A percentile compares a stretch with the other conserved stretches of the same genome.
Conservation (phyloP, 1,140 invertebrate species). For the Acyrthosiphon pisum region DNA sequence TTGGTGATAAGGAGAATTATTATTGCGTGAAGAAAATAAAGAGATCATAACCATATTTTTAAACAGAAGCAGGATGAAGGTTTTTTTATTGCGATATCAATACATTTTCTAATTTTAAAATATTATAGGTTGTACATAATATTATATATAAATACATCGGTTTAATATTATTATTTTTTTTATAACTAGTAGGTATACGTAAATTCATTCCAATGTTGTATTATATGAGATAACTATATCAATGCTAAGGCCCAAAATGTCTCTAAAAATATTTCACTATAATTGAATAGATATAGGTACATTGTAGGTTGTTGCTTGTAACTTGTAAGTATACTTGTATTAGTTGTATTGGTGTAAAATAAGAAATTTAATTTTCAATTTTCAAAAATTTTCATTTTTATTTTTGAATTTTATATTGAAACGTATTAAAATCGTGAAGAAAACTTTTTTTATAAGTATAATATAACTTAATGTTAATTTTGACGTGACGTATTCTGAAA, state of each 20-base stretch:
- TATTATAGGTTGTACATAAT: neutral
- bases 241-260: neutral
- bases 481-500: neutral
- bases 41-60: constrained; percentile 11
- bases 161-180: neutral
- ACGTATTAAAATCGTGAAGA: neutral
- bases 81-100: neutral
- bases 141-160: too few relatives aligned
- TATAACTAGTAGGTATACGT: neutral
- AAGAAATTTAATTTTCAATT: neutral
- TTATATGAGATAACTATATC: neutral
- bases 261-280: neutral
- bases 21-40: constrained; percentile 16
- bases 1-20: constrained; percentile 5
- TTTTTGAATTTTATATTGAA: neutral
- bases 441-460: neutral
- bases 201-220: too few relatives aligned
- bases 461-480: neutral
- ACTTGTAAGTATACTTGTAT: neutral
- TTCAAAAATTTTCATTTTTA: neutral
- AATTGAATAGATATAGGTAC: too few relatives aligned
- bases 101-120: neutral
- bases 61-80: neutral
- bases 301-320: neutral
- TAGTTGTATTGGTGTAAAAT: neutral